Evolutionary conservation across 2,888 invertebrate species (phyloP).

Genomic region (Scaptomyza reducta): DNA sequence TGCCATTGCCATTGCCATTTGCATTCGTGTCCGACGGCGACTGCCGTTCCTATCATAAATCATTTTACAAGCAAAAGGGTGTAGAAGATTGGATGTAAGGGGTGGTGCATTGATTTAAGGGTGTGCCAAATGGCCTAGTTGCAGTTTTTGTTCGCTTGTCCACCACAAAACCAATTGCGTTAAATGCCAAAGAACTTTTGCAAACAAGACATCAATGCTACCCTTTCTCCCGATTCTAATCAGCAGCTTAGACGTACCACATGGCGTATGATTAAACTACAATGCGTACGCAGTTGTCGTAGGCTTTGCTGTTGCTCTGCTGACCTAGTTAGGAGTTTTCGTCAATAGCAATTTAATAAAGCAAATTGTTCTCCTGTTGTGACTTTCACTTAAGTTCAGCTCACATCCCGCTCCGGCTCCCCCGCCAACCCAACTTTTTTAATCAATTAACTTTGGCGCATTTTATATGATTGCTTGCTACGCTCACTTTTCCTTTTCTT

Average conservation of each 20-base stretch:
- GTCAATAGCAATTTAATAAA: slow-evolving; percentile 68
- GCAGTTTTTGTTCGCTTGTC: slow-evolving; percentile 25
- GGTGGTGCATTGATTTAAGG: slow-evolving; percentile 62
- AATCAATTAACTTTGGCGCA: slow-evolving; percentile 70
- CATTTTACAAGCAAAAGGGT: slow-evolving; percentile 44
- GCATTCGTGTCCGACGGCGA: slow-evolving; percentile 45
- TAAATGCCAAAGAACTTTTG: slow-evolving; percentile 8
- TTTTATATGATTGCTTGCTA: slow-evolving; percentile 62
- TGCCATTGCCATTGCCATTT: slow-evolving; percentile 47
- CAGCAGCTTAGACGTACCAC: slow-evolving; percentile 23
- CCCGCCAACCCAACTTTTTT: slow-evolving; percentile 23
- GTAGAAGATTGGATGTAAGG: slow-evolving; percentile 1
- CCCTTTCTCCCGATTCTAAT: slow-evolving; percentile 30
- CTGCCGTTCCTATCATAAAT: slow-evolving; percentile 61
- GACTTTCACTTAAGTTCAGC: slow-evolving; percentile 11
- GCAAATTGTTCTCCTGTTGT: slow-evolving; percentile 66
- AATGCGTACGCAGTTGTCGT: background rate
- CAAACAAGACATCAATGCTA: slow-evolving; percentile 23
- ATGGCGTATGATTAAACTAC: slow-evolving; percentile 32
- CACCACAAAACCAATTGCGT: slow-evolving; percentile 12
- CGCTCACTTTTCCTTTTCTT: slow-evolving; percentile 1
- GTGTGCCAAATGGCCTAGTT: slow-evolving; percentile 39
- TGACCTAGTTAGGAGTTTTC: slow-evolving; percentile 50
- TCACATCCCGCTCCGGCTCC: background rate
- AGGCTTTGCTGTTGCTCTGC: slow-evolving; percentile 15